These are phyloP conservation scores for Antennarius striatus DNA, from an alignment of 2,113 vertebrate genomes.

Conservation along the genomic window DNA sequence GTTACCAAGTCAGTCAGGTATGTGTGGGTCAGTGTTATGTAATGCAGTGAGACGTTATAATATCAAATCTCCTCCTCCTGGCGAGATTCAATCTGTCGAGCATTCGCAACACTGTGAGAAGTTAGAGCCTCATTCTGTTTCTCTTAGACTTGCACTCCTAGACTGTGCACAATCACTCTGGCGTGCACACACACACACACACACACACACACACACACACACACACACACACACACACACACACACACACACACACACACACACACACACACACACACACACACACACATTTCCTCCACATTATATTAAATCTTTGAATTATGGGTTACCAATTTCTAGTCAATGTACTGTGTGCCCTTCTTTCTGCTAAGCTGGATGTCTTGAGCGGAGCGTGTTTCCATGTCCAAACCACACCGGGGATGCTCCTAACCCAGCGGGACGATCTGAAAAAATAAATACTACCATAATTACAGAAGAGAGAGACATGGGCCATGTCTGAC, in stretches of 20 bases:
- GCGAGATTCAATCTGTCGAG: constrained; percentile 18
- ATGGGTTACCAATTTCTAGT: constrained; percentile 70
- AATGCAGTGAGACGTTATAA: constrained; percentile 35
- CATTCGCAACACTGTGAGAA: constrained; percentile 33
- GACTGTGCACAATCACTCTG: constrained; percentile 18
- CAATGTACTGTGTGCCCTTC: constrained; percentile 51
- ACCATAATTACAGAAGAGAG: constrained; percentile 84
- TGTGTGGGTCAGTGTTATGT: constrained; percentile 23
- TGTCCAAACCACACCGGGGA: constrained; percentile 78
- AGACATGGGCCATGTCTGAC: constrained; percentile 82
- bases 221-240: no score
- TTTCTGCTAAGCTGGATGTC: constrained; percentile 70
- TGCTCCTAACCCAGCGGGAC: constrained; percentile 74
- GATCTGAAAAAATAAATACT: constrained; percentile 83
- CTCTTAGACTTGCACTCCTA: constrained; percentile 7
- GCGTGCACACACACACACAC: constrained; percentile 8
- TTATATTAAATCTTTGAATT: constrained; percentile 74
- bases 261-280: constrained; percentile 16
- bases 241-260: no score
- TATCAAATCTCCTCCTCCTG: constrained; percentile 47
- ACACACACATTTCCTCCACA: constrained; percentile 32
- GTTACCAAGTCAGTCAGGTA: constrained; percentile 18
- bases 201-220: background rate
- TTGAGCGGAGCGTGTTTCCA: constrained; percentile 69
- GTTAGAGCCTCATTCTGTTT: constrained; percentile 32